Base-by-base conservation (phyloP, 1,140 invertebrate species). In the Apis dorsata region DNA sequence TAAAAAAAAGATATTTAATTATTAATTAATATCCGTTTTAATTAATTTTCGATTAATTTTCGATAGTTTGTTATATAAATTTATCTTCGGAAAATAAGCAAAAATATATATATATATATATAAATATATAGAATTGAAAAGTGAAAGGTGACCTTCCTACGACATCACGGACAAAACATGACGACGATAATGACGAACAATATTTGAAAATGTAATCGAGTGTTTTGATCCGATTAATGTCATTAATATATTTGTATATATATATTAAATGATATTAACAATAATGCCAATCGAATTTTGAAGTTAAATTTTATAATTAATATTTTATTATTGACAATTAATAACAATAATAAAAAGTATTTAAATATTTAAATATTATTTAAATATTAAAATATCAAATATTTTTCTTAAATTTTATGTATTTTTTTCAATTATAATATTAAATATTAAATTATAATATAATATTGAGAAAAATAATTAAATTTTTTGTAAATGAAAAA, bases 101-200 rank as follows among this genome's bases (percentile, higher is more conserved):
- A 53, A 17, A 65, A n/a, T 4, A 34, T 34, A 34, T 34, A 34
- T 4, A 34, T 34, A 34, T 34, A 34, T 34, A 34, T 34, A 34
- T 34, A 55, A 51, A 59, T 24, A 69, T 44, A 76, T 55, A 76
- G 44, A 70, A 82, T 82, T 70, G 65, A 24, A 77, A 77, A 82
- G 80, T 53, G 73, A 77, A 69, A 65, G 80, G 73, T 60, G 62
- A 74, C 70, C 60, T 81, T 78, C n/a, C 17, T 44, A 44, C 3
- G 34, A 10, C 12, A 44, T 80, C 70, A 34, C 15, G 70, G 17
- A 55, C 19, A 51, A 73, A 72, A 65, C 10, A 68, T 3, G 12
- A 24, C 44, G 28, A 24, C 12, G 21, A 77, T 19, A 72, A 24
- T 75, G 55, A 28, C 19, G 19, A 59, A 66, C 17, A 66, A 11